A percentile compares a stretch with the other conserved stretches of the same genome.
phyloP scores from a whole-genome alignment of 2,113 vertebrate genomes.

The Thalassarche chlororhynchos region DNA sequence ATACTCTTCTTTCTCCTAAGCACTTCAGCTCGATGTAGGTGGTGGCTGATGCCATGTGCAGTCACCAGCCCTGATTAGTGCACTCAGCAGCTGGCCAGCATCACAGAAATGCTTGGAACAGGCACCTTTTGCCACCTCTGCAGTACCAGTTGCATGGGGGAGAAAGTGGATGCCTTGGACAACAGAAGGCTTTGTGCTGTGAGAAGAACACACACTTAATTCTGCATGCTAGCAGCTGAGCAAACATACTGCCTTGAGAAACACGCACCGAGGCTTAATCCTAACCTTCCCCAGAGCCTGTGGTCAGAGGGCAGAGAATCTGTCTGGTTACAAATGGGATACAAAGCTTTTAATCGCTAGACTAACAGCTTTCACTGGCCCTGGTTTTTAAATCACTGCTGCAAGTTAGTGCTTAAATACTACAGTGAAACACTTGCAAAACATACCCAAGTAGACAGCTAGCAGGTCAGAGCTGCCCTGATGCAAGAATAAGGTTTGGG shows the following conservation, averaged over 20 bases:
- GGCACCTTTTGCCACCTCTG: not conserved
- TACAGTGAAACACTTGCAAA: not conserved
- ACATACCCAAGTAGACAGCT: not conserved
- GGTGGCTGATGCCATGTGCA: not conserved
- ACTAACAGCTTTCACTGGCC: not conserved
- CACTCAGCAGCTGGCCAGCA: not conserved
- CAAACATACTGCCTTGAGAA: not conserved
- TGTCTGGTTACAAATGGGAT: not conserved
- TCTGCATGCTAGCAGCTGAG: not conserved
- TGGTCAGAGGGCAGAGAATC: not conserved
- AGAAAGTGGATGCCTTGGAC: not conserved
- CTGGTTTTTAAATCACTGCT: not conserved
- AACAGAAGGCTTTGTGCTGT: not conserved
- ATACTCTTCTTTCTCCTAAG: not conserved
- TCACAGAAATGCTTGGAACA: not conserved
- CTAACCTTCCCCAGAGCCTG: not conserved
- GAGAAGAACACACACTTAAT: not conserved
- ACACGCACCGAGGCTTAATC: not conserved
- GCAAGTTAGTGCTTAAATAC: not conserved
- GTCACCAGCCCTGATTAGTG: not conserved
- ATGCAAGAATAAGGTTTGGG: not conserved
- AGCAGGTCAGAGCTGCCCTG: not conserved
- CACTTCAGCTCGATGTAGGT: not conserved
- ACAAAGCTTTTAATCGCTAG: not conserved
- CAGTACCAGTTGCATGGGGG: not conserved